Evolutionary conservation across 2,113 vertebrate genomes (phyloP).

Genomic region (Odocoileus virginianus): DNA sequence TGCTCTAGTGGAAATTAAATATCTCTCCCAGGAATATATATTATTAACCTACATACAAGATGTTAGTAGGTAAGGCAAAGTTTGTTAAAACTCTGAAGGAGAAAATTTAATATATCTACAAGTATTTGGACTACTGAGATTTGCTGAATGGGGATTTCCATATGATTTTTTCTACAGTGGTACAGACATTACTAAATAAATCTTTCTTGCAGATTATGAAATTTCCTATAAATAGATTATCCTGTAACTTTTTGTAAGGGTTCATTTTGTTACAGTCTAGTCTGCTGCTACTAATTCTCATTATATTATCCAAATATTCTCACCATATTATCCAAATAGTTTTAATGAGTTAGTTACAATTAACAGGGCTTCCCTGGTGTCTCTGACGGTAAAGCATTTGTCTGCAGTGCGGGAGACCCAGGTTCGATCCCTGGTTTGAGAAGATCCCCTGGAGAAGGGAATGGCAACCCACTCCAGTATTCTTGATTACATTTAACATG

Average conservation of each 20-base stretch:
- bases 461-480: too few relatives aligned
- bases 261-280: not conserved
- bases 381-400: too few relatives aligned
- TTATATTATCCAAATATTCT: not conserved
- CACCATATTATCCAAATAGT: not conserved
- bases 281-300: not conserved
- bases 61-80: not conserved
- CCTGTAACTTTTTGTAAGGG: not conserved
- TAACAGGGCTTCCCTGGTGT: not conserved
- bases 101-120: not conserved
- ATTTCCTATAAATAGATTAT: constrained; percentile 4
- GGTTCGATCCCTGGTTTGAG: too few relatives aligned
- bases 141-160: not conserved
- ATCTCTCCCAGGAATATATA: constrained; percentile 11
- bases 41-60: not conserved
- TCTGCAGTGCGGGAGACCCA: too few relatives aligned
- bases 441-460: too few relatives aligned
- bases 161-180: not conserved
- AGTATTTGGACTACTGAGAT: not conserved
- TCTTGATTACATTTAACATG: not conserved
- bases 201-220: not conserved
- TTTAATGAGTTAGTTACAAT: not conserved
- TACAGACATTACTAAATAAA: not conserved
- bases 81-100: not conserved
- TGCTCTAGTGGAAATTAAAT: constrained; percentile 24